Percentiles rank a stretch among this genome's conserved stretches.
Evolutionary conservation across 2,113 vertebrate species (phyloP).

Genomic region (Antechinus stuartii): DNA sequence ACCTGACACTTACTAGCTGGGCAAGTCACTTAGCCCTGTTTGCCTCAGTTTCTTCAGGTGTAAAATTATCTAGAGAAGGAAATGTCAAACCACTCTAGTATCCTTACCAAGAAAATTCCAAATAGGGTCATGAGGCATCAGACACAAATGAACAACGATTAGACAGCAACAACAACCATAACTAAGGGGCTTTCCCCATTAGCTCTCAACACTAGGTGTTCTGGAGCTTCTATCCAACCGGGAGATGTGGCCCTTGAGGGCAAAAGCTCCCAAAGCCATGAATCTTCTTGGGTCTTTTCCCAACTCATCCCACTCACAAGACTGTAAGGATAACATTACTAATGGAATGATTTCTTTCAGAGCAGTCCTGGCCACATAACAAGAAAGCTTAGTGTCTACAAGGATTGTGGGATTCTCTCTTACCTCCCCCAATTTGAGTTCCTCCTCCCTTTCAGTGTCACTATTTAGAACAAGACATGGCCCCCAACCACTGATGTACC

Average conservation of each 20-base stretch:
- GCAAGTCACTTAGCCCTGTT: not conserved
- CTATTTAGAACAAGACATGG: not conserved
- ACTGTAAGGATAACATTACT: not conserved
- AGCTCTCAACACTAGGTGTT: not conserved
- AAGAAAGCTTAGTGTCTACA: not conserved
- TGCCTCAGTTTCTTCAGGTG: not conserved
- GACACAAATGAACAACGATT: not conserved
- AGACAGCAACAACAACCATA: not conserved
- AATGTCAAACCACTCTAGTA: not conserved
- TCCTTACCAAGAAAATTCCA: not conserved
- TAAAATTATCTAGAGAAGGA: not conserved
- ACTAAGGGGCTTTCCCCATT: not conserved
- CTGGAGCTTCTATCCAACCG: not conserved
- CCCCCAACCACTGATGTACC: not conserved
- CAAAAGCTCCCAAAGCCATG: not conserved
- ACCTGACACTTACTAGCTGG: not conserved
- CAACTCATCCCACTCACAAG: not conserved
- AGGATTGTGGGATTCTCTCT: not conserved
- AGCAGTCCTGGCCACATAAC: not conserved
- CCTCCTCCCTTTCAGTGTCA: conserved; percentile 11
- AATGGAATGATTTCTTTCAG: conserved; percentile 26
- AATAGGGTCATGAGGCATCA: not conserved
- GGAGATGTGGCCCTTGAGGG: not conserved
- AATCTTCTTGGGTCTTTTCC: not conserved
- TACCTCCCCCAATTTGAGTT: not conserved